Conservation (phyloP, 2,888 invertebrate genomes). For the Trilocha varians region DNA sequence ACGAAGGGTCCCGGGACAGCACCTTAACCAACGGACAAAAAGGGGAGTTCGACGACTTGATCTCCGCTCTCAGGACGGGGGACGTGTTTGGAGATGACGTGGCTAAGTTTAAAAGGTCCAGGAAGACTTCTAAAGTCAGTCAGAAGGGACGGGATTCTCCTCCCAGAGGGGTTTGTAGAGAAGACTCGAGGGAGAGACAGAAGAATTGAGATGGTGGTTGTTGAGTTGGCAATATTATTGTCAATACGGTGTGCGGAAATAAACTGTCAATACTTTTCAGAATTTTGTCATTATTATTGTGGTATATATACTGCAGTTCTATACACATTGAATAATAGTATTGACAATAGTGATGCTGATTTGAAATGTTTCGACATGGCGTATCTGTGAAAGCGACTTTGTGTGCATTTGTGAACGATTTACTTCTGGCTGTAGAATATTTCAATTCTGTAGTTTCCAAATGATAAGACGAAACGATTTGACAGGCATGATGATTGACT, state of each 20-base stretch:
- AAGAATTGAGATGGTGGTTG: conserved; percentile 43
- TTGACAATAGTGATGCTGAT: no score
- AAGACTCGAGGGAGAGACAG: conserved; percentile 62
- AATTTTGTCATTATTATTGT: conserved; percentile 12
- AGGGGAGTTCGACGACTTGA: conserved; percentile 96
- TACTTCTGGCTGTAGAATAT: no score
- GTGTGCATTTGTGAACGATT: no score
- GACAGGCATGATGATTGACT: no score
- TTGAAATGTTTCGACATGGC: no score
- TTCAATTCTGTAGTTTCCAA: no score
- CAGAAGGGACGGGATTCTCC: conserved; percentile 64
- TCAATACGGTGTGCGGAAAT: background rate
- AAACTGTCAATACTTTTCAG: background rate
- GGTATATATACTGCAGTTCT: no score
- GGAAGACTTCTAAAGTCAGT: conserved; percentile 56
- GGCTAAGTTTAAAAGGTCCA: conserved; percentile 82
- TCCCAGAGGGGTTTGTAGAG: conserved; percentile 51
- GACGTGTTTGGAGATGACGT: conserved; percentile 97
- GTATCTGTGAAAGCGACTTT: no score
- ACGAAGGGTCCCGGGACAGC: conserved; percentile 46
- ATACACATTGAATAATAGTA: no score
- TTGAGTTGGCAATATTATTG: background rate
- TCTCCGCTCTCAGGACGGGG: conserved; percentile 93
- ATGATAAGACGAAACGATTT: no score
- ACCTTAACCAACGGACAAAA: conserved; percentile 70